These are phyloP conservation scores for Myiopsitta monachus DNA, from an alignment of 2,113 vertebrate genomes.

Conservation along the genomic window DNA sequence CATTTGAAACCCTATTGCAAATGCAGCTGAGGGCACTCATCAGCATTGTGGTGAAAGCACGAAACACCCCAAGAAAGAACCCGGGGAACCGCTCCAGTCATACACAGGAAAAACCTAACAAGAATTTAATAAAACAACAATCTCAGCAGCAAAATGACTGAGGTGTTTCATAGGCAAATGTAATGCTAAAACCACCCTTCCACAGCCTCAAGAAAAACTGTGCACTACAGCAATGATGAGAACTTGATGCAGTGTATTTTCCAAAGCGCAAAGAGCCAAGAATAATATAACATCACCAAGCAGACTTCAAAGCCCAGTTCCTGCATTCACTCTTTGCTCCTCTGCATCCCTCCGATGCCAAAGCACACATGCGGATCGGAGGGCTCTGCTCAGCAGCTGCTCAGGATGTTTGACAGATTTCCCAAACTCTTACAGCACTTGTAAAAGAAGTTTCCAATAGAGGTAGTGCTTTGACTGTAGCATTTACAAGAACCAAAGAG, in stretches of 20 bases:
- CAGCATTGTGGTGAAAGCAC: not conserved
- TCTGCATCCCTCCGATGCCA: conserved; percentile 77
- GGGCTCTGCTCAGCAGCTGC: conserved; percentile 70
- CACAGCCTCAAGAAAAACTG: conserved; percentile 68
- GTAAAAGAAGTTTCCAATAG: conserved; percentile 77
- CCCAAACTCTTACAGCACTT: conserved; percentile 71
- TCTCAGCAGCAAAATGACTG: conserved; percentile 6
- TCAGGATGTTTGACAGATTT: conserved; percentile 72
- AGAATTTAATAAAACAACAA: conserved; percentile 57
- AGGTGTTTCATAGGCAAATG: conserved; percentile 75
- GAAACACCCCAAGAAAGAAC: not conserved
- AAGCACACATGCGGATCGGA: conserved; percentile 68
- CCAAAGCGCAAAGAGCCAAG: conserved; percentile 79
- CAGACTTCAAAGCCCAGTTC: conserved; percentile 81
- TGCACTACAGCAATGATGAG: conserved; percentile 68
- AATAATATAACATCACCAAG: conserved; percentile 83
- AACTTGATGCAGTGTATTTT: conserved; percentile 82
- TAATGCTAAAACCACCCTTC: conserved; percentile 76
- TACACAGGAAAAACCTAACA: not conserved
- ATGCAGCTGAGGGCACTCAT: not conserved
- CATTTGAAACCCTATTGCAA: not conserved
- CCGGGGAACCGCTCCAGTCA: rapidly evolving
- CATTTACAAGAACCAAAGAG: conserved; percentile 1
- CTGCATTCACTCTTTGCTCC: conserved; percentile 73
- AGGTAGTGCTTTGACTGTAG: conserved; percentile 48